Conservation (phyloP, 1,140 invertebrate genomes). For the Megalonaias nervosa region DNA sequence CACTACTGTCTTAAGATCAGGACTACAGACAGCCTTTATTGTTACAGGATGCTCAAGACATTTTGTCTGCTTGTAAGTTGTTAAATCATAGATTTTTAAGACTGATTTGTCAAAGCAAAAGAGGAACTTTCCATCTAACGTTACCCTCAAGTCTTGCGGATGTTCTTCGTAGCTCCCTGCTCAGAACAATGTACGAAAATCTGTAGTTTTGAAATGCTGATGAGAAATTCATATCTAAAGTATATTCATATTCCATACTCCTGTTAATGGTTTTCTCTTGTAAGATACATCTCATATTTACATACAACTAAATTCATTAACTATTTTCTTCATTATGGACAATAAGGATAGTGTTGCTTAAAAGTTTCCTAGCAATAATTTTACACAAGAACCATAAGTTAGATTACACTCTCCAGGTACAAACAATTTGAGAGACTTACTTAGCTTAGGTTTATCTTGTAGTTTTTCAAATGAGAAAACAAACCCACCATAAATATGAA, state of each 20-base stretch:
- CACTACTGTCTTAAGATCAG: constrained; percentile 23
- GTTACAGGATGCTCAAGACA: constrained; percentile 25
- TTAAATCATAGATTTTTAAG: constrained; percentile 19
- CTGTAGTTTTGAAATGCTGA: neutral
- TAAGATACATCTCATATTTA: too few species aligned
- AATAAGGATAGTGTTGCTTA: too few species aligned
- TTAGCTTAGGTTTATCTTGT: too few species aligned
- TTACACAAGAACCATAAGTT: too few species aligned
- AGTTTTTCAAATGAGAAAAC: too few species aligned
- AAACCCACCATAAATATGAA: too few species aligned
- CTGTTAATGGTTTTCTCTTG: too few species aligned
- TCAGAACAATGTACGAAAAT: neutral
- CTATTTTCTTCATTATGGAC: too few species aligned
- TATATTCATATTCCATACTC: neutral
- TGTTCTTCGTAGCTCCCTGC: constrained; percentile 22
- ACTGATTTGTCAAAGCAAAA: constrained; percentile 14
- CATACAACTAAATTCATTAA: too few species aligned
- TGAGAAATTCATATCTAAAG: neutral
- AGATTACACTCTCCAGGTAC: too few species aligned
- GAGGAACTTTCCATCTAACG: constrained; percentile 13
- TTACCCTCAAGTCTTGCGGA: constrained; percentile 8
- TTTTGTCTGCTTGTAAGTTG: constrained; percentile 9
- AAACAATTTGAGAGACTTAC: too few species aligned
- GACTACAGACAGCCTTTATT: constrained; percentile 12
- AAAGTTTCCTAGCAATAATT: too few species aligned